Evolutionary conservation across 2,888 invertebrate genomes (phyloP).

Genomic region (Scaptomyza parva): DNA sequence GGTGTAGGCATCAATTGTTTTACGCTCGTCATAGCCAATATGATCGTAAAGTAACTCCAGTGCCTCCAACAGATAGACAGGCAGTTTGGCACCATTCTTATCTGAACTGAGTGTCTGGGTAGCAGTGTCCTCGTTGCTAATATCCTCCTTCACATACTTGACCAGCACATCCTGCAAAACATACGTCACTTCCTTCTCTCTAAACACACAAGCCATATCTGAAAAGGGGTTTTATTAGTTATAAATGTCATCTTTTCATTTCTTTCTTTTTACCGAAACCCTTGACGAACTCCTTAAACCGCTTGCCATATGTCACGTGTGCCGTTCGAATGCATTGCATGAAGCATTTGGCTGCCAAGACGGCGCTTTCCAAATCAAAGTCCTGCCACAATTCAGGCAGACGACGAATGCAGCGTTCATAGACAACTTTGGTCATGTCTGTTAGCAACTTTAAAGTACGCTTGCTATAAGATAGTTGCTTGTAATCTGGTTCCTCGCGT

Average conservation of each 20-base stretch:
- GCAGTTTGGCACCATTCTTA: conserved; percentile 63
- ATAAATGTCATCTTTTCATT: too few species aligned
- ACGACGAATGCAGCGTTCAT: conserved; percentile 85
- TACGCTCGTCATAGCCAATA: conserved; percentile 76
- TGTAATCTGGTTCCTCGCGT: conserved; percentile 80
- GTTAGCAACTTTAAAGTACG: conserved; percentile 78
- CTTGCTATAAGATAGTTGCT: conserved; percentile 81
- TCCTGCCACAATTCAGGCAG: conserved; percentile 85
- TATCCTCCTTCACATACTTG: conserved; percentile 73
- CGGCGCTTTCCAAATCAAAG: conserved; percentile 86
- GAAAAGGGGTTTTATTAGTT: neutral
- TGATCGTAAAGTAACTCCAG: conserved; percentile 83
- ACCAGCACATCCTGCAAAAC: conserved; percentile 80
- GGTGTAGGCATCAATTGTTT: conserved; percentile 80
- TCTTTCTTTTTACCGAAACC: conserved; percentile 70
- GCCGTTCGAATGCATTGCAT: conserved; percentile 82
- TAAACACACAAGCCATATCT: conserved; percentile 65
- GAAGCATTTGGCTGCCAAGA: conserved; percentile 87
- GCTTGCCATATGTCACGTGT: conserved; percentile 76
- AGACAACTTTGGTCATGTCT: conserved; percentile 81
- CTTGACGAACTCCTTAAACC: conserved; percentile 80
- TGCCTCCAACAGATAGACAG: conserved; percentile 74
- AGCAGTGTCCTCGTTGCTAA: conserved; percentile 36
- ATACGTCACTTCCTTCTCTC: conserved; percentile 67
- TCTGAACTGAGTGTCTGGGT: conserved; percentile 61